These are phyloP conservation scores for Melanophora roralis DNA, from an alignment of 2,888 invertebrate genomes.

Conservation along the genomic window DNA sequence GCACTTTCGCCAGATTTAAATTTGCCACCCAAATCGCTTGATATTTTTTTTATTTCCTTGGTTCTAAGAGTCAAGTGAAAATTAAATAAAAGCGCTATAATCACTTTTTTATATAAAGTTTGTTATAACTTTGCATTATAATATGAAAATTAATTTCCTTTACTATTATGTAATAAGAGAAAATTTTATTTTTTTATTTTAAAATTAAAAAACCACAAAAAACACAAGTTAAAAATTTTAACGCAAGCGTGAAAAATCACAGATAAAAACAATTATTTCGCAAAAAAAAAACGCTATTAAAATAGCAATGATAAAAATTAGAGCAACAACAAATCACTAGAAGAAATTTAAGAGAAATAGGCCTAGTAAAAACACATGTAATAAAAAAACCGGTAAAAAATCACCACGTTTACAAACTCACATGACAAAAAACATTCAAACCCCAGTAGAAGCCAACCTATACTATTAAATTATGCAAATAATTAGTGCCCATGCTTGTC, in stretches of 20 bases:
- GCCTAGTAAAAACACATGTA: neutral
- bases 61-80: no score
- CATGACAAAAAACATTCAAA: neutral
- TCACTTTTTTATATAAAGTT: no score
- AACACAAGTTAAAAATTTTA: neutral
- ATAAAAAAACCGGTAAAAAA: constrained; percentile 5
- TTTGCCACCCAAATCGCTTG: no score
- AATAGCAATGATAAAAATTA: neutral
- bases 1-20: no score
- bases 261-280: constrained; percentile 35
- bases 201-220: no score
- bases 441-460: no score
- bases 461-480: no score
- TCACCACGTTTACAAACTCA: constrained; percentile 40
- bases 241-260: constrained; percentile 56
- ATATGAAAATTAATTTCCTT: neutral
- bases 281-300: neutral
- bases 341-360: constrained; percentile 34
- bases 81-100: no score
- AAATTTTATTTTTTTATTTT: no score
- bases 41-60: no score
- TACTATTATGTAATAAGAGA: constrained; percentile 43
- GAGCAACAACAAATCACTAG: neutral
- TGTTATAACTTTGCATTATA: neutral
- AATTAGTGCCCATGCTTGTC: no score